phyloP scores from a whole-genome alignment of 1,140 invertebrate species.

The Solenopsis invicta region DNA sequence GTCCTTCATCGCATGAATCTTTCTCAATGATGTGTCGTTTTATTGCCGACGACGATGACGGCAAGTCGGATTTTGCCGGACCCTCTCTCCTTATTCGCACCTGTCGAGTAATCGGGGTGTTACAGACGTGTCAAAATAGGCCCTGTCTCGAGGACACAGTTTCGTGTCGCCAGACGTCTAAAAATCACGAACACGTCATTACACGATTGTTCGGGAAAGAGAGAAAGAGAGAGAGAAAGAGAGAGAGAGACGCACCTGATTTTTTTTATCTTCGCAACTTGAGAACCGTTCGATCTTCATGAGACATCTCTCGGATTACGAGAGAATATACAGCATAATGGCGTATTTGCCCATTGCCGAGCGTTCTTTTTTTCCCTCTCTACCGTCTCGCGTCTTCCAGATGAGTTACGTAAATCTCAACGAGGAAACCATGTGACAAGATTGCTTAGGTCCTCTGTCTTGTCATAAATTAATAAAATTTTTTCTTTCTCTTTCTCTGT shows the following conservation, averaged over 20 bases:
- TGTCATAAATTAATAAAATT: constrained; percentile 72
- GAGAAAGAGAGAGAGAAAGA: constrained; percentile 14
- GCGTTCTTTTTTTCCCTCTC: constrained; percentile 4
- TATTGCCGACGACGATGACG: constrained; percentile 1
- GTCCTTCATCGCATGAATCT: not conserved
- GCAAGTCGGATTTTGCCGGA: not conserved
- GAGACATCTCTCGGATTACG: constrained; percentile 33
- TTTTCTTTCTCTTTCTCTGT: not conserved
- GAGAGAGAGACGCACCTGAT: constrained; percentile 12
- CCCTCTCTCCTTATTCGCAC: constrained; percentile 32
- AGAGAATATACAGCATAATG: constrained; percentile 20
- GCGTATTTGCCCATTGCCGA: constrained; percentile 19
- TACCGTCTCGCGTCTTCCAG: constrained; percentile 30
- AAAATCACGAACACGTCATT: constrained; percentile 41
- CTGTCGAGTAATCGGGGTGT: constrained; percentile 39
- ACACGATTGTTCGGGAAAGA: not conserved
- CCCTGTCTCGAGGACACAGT: constrained; percentile 46
- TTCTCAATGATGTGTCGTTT: constrained; percentile 8
- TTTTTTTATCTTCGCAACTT: constrained; percentile 28
- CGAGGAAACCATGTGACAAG: constrained; percentile 27
- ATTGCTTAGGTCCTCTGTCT: constrained; percentile 30
- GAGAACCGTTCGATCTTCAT: constrained; percentile 35
- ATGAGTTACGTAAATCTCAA: constrained; percentile 67
- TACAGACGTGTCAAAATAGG: constrained; percentile 33
- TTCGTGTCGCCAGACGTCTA: constrained; percentile 28